Conservation (phyloP, 2,888 invertebrate species). For the Napeogenes inachia region DNA sequence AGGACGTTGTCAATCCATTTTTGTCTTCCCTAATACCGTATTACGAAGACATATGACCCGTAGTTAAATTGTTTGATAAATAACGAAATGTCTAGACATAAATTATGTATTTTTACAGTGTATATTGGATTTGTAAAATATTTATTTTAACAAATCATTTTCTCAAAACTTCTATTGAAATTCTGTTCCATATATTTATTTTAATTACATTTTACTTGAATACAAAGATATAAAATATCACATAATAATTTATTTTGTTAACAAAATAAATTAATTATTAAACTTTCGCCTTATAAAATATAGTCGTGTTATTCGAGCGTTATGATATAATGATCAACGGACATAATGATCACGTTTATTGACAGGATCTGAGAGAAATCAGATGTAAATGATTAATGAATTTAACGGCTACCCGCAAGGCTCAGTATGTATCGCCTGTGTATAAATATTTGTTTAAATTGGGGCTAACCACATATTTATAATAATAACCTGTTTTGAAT, state of each 20-base stretch:
- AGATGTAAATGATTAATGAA: slow-evolving; percentile 32
- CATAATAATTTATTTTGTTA: background rate
- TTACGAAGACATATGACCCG: background rate
- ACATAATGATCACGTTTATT: slow-evolving; percentile 21
- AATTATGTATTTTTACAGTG: background rate
- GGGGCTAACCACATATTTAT: background rate
- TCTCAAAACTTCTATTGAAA: too few species aligned
- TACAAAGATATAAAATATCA: background rate
- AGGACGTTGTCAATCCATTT: slow-evolving; percentile 7
- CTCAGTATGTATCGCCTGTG: slow-evolving; percentile 19
- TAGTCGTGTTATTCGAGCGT: slow-evolving; percentile 17
- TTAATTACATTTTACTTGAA: background rate
- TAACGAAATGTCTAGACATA: background rate
- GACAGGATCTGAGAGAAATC: slow-evolving; percentile 31
- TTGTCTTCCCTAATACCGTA: background rate
- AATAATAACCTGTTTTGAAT: too few species aligned
- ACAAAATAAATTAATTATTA: background rate
- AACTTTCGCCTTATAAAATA: slow-evolving; percentile 14
- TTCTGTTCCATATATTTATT: background rate
- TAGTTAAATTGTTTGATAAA: background rate
- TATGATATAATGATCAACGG: slow-evolving; percentile 27
- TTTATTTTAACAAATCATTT: too few species aligned
- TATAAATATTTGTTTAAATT: slow-evolving; percentile 20
- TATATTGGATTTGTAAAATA: too few species aligned
- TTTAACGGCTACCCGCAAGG: slow-evolving; percentile 24